Evolutionary conservation across 2,113 vertebrate species (phyloP).

Genomic region (Shinisaurus crocodilurus): DNA sequence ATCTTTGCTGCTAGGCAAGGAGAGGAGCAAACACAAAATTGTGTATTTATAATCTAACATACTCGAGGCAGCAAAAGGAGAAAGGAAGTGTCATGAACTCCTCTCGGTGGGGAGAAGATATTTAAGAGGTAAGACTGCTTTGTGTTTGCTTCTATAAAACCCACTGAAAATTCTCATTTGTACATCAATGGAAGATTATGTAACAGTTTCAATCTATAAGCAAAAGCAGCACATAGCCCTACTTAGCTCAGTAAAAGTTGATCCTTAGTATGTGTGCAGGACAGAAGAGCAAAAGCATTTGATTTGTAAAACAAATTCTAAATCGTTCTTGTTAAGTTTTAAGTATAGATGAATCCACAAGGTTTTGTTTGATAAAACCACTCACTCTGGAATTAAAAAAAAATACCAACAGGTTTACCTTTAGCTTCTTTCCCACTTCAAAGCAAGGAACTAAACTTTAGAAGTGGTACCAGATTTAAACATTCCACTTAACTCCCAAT

Average conservation of each 20-base stretch:
- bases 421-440: background rate
- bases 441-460: background rate
- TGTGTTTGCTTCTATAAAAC: conserved; percentile 63
- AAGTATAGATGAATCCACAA: conserved; percentile 7
- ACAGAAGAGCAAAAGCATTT: conserved; percentile 27
- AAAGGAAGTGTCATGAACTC: background rate
- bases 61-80: background rate
- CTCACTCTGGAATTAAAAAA: background rate
- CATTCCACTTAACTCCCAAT: background rate
- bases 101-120: conserved; percentile 30
- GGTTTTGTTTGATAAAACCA: background rate
- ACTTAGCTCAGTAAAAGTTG: conserved; percentile 44
- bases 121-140: conserved; percentile 59
- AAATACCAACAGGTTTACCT: background rate
- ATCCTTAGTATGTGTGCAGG: conserved; percentile 37
- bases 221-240: conserved; percentile 75
- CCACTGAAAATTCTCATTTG: conserved; percentile 61
- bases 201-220: conserved; percentile 45
- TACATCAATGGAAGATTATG: conserved; percentile 53
- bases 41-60: conserved; percentile 4
- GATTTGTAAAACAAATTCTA: background rate
- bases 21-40: conserved; percentile 35
- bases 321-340: background rate
- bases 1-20: conserved; percentile 35
- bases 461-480: background rate